phyloP scores from a whole-genome alignment of 2,113 vertebrate species.

The Myotis lucifugus region DNA sequence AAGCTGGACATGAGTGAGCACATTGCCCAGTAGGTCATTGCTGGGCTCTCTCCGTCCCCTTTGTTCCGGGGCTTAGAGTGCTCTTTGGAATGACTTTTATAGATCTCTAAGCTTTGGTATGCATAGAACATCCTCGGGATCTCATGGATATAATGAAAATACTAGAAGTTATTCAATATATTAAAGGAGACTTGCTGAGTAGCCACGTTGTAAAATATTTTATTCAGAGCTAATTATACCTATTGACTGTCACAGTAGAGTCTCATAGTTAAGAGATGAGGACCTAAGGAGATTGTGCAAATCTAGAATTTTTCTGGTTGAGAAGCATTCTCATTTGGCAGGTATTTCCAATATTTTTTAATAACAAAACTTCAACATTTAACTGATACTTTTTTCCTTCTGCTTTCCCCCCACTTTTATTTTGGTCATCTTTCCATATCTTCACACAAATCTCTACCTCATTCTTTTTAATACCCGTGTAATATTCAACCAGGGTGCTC shows the following conservation, averaged over 20 bases:
- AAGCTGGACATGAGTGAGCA: neutral
- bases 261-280: neutral
- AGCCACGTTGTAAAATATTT: neutral
- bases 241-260: neutral
- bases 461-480: neutral
- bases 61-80: neutral
- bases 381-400: neutral
- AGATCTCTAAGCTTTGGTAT: neutral
- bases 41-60: neutral
- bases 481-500: neutral
- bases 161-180: neutral
- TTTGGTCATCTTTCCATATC: neutral
- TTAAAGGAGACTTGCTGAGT: neutral
- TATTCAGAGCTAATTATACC: neutral
- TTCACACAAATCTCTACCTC: neutral
- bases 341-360: neutral
- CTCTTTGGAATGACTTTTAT: neutral
- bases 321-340: slow-evolving; percentile 1
- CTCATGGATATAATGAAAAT: neutral
- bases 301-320: slow-evolving; percentile 16
- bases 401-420: neutral
- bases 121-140: neutral
- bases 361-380: neutral
- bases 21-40: neutral
- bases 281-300: neutral